Evolutionary conservation across 2,888 invertebrate genomes (phyloP), one percentile per base, ranked within the genome.

Genomic region (Reticulitermes lucifugus): DNA sequence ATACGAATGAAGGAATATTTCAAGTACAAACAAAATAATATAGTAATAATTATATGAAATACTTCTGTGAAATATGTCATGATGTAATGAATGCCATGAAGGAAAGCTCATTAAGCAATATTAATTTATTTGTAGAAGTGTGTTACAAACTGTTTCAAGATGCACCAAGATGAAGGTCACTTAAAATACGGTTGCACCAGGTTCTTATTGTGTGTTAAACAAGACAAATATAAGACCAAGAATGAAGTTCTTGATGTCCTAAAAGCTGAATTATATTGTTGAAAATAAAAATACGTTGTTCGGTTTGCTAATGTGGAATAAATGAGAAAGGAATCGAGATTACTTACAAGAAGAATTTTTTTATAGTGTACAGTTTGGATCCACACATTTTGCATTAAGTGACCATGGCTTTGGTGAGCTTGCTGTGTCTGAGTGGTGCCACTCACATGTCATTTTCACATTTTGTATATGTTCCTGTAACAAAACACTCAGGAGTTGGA

Each of bases 1-100:
- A 35, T 41, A 25, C 7, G 73, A 73, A 70, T n/a, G 70, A 25
- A 70, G n/a, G 29, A 70, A 29, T 70, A 25, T 29, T 70, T 29
- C 77, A 77, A 77, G 77, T 77, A 77, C 77, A 77, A 77, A 77
- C 22, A 46, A 77, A 77, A 46, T 77, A 46, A 21, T 77, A 51
- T 77, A 77, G 77, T 77, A 77, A 51, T 77, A 77, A 77, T 77
- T 77, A 77, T 77, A 77, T 77, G 43, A 77, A 77, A 35, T 77
- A 77, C 51, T 77, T 77, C 29, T 46, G 46, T 51, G 77, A 77
- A 51, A 51, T 73, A 18, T 77, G 77, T 77, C 51, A 46, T 46
- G 51, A 77, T 77, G 77, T 77, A 77, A 77, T 77, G 14, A 41
- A 73, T 73, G 73, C 29, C 18, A 41, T 41, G 41, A 22, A 73